Base-by-base conservation (phyloP, 1,140 invertebrate genomes). In the Aphidius ervi region DNA sequence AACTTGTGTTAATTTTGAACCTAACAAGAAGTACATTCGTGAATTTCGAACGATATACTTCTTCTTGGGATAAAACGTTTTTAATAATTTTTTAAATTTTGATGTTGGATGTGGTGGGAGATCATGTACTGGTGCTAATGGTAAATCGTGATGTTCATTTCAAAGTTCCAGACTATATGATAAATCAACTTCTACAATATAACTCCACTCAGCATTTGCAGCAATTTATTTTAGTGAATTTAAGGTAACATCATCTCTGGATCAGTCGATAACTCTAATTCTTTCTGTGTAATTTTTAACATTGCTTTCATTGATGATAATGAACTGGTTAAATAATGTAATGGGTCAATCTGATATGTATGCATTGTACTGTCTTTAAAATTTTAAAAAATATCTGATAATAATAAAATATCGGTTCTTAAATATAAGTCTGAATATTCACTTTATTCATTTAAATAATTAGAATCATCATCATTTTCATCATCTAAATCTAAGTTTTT, bases 11-110 rank as follows among this genome's bases (percentile, higher is more conserved):
- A 83, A 53, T 63, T 68, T 70, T 39, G 84, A 47, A 40, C 82
- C 82, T 16, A 54, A n/a, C n/a, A n/a, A n/a, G n/a, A n/a, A n/a
- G n/a, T n/a, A n/a, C n/a, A n/a, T n/a, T n/a, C n/a, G n/a, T n/a
- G n/a, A n/a, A n/a, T n/a, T n/a, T n/a, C n/a, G n/a, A n/a, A 84
- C 72, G 41, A 80, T 67, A 74, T 84, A 84, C 41, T 79, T 79
- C 47, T 63, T 63, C 71, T 78, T 80, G 57, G 71, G 53, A 47
- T 65, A 56, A 23, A 79, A 67, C 64, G 71, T 78, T 37, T 68
- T 50, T 46, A 42, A 81, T 59, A 79, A 65, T 71, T 78, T 77
- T 41, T 5, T n/a, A 9, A 31, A 65, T 8, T 68, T 74, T 70
- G 37, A 40, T 31, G 20, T 47, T 16, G 39, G 48, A 50, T 49